Evolutionary conservation across 2,797 vertebrate species (phyloP).

Genomic region (Gorsachius magnificus): DNA sequence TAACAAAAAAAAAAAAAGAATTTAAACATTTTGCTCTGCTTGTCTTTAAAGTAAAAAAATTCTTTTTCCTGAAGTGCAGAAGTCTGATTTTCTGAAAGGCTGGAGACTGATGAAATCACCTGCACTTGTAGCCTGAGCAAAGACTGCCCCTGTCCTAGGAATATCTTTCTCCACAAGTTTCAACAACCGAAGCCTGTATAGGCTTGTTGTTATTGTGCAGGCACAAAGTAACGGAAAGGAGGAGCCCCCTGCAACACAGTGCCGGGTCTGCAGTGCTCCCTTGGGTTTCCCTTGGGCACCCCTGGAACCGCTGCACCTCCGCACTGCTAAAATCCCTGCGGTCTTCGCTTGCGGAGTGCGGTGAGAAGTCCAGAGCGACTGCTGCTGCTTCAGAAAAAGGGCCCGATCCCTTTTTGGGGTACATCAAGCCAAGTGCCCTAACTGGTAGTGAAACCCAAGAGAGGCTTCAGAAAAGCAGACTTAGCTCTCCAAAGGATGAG

Average conservation of each 20-base stretch:
- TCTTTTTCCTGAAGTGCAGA: neutral
- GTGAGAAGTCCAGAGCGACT: neutral
- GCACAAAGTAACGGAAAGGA: neutral
- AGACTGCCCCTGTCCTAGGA: neutral
- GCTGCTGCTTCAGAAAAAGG: neutral
- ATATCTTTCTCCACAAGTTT: neutral
- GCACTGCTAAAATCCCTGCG: neutral
- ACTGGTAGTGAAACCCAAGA: neutral
- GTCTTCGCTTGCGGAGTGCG: neutral
- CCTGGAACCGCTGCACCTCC: neutral
- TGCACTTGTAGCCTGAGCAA: neutral
- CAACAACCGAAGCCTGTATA: neutral
- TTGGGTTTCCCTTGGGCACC: rapidly evolving
- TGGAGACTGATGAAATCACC: neutral
- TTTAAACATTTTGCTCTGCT: neutral
- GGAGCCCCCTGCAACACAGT: neutral
- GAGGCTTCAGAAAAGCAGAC: neutral
- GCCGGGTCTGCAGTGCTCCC: neutral
- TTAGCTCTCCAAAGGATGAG: neutral
- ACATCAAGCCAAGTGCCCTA: neutral
- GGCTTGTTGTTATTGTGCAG: neutral
- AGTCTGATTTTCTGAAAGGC: neutral
- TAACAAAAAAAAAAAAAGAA: neutral
- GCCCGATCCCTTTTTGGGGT: neutral
- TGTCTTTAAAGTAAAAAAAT: neutral